Evolutionary conservation across 1,140 invertebrate genomes (phyloP).

Genomic region (Drosophila ohnishii): DNA sequence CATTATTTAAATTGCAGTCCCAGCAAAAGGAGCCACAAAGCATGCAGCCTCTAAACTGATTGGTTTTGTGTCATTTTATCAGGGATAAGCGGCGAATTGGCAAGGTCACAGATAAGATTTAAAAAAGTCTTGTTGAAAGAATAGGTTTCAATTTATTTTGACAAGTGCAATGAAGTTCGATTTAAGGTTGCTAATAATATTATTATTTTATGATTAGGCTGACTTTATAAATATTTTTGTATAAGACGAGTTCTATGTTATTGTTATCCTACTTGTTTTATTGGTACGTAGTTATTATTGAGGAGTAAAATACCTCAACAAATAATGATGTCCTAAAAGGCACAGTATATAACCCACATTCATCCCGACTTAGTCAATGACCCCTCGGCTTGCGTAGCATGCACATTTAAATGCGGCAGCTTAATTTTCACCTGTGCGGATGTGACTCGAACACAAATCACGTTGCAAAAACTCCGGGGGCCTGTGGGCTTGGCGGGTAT

Average conservation of each 20-base stretch:
- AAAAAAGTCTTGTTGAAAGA: neutral
- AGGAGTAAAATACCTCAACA: neutral
- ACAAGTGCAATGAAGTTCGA: neutral
- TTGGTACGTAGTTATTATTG: too few relatives aligned
- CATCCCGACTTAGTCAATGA: slow-evolving; percentile 17
- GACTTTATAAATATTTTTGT: too few relatives aligned
- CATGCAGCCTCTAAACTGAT: slow-evolving; percentile 40
- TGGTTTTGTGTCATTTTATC: slow-evolving; percentile 32
- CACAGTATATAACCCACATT: neutral
- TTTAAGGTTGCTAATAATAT: too few relatives aligned
- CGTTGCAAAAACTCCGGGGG: slow-evolving; percentile 27
- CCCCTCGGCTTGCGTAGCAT: slow-evolving; percentile 13
- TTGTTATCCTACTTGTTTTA: too few relatives aligned
- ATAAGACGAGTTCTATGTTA: too few relatives aligned
- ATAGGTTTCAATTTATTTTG: neutral
- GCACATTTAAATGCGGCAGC: slow-evolving; percentile 48
- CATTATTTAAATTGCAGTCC: slow-evolving; percentile 71
- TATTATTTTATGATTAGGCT: too few relatives aligned
- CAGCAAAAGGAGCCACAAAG: slow-evolving; percentile 42
- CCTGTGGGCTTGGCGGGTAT: neutral
- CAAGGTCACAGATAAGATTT: neutral
- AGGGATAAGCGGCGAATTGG: slow-evolving; percentile 3
- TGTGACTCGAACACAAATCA: slow-evolving; percentile 60
- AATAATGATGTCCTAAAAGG: neutral
- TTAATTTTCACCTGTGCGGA: slow-evolving; percentile 55